Conservation (phyloP, 2,797 vertebrate genomes). For the Parambassis ranga region DNA sequence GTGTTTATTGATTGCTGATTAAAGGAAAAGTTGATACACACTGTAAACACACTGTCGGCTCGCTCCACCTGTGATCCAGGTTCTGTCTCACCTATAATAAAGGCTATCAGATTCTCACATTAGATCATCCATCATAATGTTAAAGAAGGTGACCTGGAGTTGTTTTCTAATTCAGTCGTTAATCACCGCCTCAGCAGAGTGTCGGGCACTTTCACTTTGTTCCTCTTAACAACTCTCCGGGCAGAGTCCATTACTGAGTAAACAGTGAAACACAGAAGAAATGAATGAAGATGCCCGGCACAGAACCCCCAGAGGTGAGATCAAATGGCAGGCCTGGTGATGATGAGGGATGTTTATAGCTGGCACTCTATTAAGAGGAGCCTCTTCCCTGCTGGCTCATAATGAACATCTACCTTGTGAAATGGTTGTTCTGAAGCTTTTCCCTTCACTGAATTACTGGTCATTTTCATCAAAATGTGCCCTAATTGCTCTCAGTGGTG, state of each 20-base stretch:
- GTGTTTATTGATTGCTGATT: constrained; percentile 16
- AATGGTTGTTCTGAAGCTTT: constrained; percentile 58
- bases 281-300: constrained; percentile 66
- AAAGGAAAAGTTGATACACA: neutral
- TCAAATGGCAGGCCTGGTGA: constrained; percentile 67
- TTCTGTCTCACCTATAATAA: constrained; percentile 29
- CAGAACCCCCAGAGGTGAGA: constrained; percentile 72
- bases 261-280: constrained; percentile 67
- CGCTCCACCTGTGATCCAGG: constrained; percentile 19
- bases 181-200: constrained; percentile 64
- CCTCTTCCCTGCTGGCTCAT: constrained; percentile 73
- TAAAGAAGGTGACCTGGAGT: constrained; percentile 75
- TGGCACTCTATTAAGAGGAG: constrained; percentile 71
- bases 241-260: constrained; percentile 76
- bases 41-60: neutral
- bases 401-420: constrained; percentile 76
- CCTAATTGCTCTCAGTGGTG: constrained; percentile 68
- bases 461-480: constrained; percentile 71
- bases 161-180: constrained; percentile 73
- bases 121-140: constrained; percentile 63
- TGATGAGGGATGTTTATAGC: constrained; percentile 78
- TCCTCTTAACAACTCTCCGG: constrained; percentile 67
- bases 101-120: constrained; percentile 43
- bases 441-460: constrained; percentile 67
- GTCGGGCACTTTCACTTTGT: constrained; percentile 60